Conservation (phyloP, 2,888 invertebrate genomes). For the Lycophotia porphyrea region DNA sequence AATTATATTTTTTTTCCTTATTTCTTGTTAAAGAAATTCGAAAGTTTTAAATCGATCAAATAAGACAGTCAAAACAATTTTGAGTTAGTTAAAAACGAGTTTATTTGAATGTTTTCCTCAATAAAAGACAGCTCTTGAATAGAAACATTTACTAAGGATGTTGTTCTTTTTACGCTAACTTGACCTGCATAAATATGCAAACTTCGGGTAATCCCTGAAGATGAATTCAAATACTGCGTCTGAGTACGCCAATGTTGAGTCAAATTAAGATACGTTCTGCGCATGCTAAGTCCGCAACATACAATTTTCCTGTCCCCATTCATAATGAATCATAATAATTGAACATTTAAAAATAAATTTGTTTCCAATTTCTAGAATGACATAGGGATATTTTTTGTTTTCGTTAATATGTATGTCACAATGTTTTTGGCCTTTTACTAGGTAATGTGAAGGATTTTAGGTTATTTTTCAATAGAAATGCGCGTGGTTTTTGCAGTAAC, state of each 20-base stretch:
- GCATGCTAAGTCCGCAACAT: slow-evolving; percentile 20
- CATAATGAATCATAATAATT: slow-evolving; percentile 23
- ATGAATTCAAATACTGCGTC: slow-evolving; percentile 12
- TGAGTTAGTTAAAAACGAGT: background rate
- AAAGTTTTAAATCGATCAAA: background rate
- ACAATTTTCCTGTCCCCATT: slow-evolving; percentile 59
- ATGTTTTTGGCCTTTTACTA: slow-evolving; percentile 8
- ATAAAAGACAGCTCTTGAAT: background rate
- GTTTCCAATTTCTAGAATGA: slow-evolving; percentile 15
- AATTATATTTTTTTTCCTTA: background rate
- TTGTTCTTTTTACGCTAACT: background rate
- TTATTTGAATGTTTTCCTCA: background rate
- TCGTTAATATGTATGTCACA: background rate
- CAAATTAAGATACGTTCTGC: slow-evolving; percentile 26
- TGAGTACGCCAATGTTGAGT: slow-evolving; percentile 4
- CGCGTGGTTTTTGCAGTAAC: background rate
- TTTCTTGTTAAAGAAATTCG: background rate
- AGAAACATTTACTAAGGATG: background rate
- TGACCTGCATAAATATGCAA: slow-evolving; percentile 17
- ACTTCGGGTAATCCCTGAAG: slow-evolving; percentile 32
- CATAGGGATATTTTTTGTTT: background rate
- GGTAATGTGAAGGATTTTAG: background rate
- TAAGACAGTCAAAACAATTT: background rate
- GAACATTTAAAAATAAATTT: slow-evolving; percentile 10
- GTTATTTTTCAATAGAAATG: background rate